Evolutionary conservation across 2,113 vertebrate species (phyloP).

Genomic region (Myrmecobius fasciatus): DNA sequence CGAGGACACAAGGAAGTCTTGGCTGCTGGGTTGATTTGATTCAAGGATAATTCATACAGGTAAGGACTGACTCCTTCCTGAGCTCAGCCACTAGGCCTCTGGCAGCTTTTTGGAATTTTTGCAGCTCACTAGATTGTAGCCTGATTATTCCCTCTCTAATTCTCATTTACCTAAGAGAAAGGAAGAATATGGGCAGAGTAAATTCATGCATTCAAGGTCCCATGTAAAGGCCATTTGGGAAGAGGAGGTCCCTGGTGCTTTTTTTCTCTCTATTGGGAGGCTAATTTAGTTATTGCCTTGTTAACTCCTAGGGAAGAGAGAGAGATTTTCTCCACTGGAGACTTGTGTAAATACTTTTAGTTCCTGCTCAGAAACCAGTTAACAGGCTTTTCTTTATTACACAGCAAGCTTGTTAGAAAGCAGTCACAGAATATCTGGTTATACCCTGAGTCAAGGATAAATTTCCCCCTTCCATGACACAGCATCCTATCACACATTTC

Average conservation of each 20-base stretch:
- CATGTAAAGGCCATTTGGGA: background rate
- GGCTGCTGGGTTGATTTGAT: background rate
- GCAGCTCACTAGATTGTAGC: background rate
- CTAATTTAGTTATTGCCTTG: background rate
- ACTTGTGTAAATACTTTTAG: background rate
- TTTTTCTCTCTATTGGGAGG: background rate
- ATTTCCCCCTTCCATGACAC: background rate
- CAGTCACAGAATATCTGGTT: background rate
- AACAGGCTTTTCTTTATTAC: background rate
- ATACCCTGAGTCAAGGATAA: background rate
- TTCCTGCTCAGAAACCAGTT: background rate
- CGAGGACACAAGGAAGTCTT: background rate
- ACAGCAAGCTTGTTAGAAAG: background rate
- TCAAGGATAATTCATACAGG: background rate
- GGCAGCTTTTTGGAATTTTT: background rate
- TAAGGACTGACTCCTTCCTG: background rate
- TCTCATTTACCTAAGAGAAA: background rate
- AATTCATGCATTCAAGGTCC: background rate
- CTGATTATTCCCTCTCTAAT: background rate
- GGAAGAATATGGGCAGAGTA: background rate
- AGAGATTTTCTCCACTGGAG: background rate
- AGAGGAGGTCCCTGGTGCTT: background rate
- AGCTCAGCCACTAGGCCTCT: background rate
- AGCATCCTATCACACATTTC: background rate
- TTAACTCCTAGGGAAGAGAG: background rate